Evolutionary conservation across 2,113 vertebrate genomes (phyloP).

Genomic region (Aspidoscelis tigris): DNA sequence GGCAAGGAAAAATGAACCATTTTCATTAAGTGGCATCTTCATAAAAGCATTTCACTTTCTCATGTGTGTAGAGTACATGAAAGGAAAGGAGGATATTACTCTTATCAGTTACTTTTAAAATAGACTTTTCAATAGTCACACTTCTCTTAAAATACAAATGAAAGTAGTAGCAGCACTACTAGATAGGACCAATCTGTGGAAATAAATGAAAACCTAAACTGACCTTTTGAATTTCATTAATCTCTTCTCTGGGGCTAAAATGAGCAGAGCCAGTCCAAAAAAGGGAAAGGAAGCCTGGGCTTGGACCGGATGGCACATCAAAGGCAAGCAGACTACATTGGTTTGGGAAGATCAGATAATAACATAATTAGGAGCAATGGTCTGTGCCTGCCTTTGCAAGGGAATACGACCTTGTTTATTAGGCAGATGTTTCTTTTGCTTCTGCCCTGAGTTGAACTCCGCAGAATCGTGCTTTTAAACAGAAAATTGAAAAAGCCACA

Average conservation of each 20-base stretch:
- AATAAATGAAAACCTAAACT: conserved; percentile 23
- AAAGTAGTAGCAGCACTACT: background rate
- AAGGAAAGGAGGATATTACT: background rate
- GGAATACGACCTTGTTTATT: conserved; percentile 23
- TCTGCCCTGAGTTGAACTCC: background rate
- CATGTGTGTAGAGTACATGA: background rate
- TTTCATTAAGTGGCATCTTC: background rate
- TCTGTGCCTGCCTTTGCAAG: conserved; percentile 21
- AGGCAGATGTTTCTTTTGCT: conserved; percentile 26
- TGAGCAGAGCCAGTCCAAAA: conserved; percentile 11
- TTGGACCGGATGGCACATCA: conserved; percentile 13
- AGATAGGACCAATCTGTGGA: background rate
- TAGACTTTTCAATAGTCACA: background rate
- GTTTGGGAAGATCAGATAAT: conserved; percentile 18
- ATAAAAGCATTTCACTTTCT: background rate
- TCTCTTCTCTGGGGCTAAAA: conserved; percentile 13
- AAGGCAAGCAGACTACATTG: background rate
- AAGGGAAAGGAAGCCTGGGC: background rate
- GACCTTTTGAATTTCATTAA: conserved; percentile 16
- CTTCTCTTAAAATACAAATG: background rate
- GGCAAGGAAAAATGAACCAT: background rate
- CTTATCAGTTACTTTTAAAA: conserved; percentile 8
- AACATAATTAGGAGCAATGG: conserved; percentile 27
- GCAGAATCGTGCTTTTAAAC: background rate
- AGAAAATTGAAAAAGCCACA: background rate